phyloP scores from a whole-genome alignment of 2,797 vertebrate genomes.

The Syncerus caffer region DNA sequence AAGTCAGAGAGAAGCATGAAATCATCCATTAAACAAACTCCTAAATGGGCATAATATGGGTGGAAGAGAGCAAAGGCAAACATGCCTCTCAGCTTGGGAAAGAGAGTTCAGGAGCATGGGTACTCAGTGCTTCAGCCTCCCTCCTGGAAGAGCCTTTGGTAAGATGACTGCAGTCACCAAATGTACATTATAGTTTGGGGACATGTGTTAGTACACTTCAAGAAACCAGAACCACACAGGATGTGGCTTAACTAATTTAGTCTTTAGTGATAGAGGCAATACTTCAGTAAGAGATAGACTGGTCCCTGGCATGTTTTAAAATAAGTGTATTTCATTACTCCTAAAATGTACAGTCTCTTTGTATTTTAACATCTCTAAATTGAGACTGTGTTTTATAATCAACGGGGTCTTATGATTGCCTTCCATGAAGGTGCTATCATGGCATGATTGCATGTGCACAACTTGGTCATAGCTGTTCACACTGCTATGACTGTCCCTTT shows the following conservation, averaged over 20 bases:
- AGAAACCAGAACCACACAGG: slow-evolving; percentile 15
- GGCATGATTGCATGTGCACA: not conserved
- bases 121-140: not conserved
- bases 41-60: not conserved
- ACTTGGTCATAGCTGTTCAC: not conserved
- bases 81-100: not conserved
- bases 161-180: not conserved
- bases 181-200: not conserved
- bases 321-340: not conserved
- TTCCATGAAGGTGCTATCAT: not conserved
- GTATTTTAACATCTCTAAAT: not conserved
- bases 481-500: not conserved
- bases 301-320: not conserved
- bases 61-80: not conserved
- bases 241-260: not conserved
- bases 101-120: not conserved
- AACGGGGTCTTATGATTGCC: not conserved
- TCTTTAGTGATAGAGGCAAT: not conserved
- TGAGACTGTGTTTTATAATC: not conserved
- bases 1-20: not conserved
- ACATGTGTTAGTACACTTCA: not conserved
- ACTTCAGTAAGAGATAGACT: not conserved
- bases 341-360: not conserved
- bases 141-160: not conserved
- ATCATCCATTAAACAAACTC: not conserved